Conservation (phyloP, 2,797 vertebrate species). For the Hyperoplus immaculatus region DNA sequence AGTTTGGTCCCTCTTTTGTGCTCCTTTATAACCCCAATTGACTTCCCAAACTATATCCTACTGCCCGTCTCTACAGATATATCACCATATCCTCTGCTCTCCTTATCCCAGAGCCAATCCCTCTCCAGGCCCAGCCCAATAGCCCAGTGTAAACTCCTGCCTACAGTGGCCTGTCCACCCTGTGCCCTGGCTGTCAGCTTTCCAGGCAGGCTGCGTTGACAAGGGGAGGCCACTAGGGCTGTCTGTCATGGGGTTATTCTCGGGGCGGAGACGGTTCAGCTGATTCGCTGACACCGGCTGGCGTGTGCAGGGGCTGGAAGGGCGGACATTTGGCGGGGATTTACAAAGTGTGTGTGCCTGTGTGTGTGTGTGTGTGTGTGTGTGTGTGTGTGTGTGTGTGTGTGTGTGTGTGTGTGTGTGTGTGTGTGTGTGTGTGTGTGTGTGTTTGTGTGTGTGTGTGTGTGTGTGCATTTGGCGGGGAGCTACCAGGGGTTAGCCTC, state of each 20-base stretch:
- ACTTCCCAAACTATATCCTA: slow-evolving; percentile 18
- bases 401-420: slow-evolving; percentile 45
- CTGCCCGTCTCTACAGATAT: slow-evolving; percentile 12
- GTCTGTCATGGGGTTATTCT: slow-evolving; percentile 87
- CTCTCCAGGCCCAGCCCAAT: slow-evolving; percentile 62
- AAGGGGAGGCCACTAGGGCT: slow-evolving; percentile 84
- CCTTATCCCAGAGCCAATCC: slow-evolving; percentile 51
- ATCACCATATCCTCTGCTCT: slow-evolving; percentile 38
- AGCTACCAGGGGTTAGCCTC: slow-evolving; percentile 84
- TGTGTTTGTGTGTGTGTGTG: slow-evolving; percentile 53
- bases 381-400: slow-evolving; percentile 47
- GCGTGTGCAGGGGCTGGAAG: slow-evolving; percentile 79
- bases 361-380: slow-evolving; percentile 55
- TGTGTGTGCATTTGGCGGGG: slow-evolving; percentile 76
- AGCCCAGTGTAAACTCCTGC: slow-evolving; percentile 61
- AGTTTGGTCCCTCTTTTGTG: slow-evolving; percentile 22
- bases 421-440: slow-evolving; percentile 53
- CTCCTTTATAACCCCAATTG: slow-evolving; percentile 9
- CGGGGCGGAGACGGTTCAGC: slow-evolving; percentile 85
- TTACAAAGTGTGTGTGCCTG: slow-evolving; percentile 56
- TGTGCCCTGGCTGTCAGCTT: slow-evolving; percentile 86
- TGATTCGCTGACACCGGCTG: slow-evolving; percentile 85
- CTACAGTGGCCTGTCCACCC: slow-evolving; percentile 80
- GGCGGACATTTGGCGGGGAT: slow-evolving; percentile 78
- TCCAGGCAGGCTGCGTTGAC: slow-evolving; percentile 82